Conservation (phyloP, 1,140 invertebrate genomes). For the Ephestia elutella region DNA sequence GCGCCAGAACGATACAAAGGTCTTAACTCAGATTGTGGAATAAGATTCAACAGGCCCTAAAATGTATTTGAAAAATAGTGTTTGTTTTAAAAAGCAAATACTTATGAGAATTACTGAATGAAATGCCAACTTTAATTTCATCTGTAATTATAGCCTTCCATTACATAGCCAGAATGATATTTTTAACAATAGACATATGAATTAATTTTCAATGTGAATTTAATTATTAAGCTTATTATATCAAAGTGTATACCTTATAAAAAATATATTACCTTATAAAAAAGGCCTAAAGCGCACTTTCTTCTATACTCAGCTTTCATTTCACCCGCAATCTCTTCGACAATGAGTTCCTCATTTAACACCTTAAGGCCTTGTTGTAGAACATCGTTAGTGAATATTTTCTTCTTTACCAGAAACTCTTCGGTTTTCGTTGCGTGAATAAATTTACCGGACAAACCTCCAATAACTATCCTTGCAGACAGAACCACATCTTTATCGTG, state of each 20-base stretch:
- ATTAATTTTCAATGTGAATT: too few species aligned
- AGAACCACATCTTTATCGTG: constrained; percentile 34
- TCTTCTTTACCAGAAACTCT: constrained; percentile 73
- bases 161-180: too few species aligned
- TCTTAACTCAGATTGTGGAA: constrained; percentile 13
- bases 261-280: constrained; percentile 79
- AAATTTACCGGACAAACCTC: constrained; percentile 80
- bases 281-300: constrained; percentile 76
- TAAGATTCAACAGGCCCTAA: not conserved
- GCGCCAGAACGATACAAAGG: constrained; percentile 41
- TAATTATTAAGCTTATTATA: too few species aligned
- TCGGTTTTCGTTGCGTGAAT: constrained; percentile 81
- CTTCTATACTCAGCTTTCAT: constrained; percentile 79
- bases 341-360: constrained; percentile 77
- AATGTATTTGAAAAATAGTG: constrained; percentile 10
- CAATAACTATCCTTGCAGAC: constrained; percentile 75
- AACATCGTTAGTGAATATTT: constrained; percentile 64
- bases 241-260: too few species aligned
- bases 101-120: too few species aligned
- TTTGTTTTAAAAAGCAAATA: too few species aligned
- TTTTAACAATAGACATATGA: too few species aligned
- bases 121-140: too few species aligned
- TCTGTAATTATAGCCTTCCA: too few species aligned
- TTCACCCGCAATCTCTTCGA: constrained; percentile 77
- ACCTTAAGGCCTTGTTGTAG: constrained; percentile 75